Base-by-base conservation (phyloP, 2,113 vertebrate genomes). In the Tychaedon coryphoeus region DNA sequence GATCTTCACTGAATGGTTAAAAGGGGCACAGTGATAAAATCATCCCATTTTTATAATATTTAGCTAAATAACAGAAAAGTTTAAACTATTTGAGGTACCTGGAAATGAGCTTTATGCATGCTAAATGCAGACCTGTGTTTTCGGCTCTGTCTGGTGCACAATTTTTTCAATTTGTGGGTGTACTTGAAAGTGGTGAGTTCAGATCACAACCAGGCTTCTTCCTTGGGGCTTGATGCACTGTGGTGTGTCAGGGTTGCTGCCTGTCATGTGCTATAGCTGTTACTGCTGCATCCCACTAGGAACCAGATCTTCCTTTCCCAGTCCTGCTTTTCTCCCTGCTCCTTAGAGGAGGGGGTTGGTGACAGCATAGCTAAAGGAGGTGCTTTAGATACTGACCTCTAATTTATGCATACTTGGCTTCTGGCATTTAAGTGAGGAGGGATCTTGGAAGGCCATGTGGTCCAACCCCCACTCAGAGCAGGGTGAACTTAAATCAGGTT, bases 191-290 rank as follows among this genome's bases (percentile, higher is more conserved):
- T 19, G n/a, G 16, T 14, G 40, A 65, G 60, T 65, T 51, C 0
- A 1, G 33, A 83, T 62, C 57, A 66, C 17, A 31, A 0, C 9
- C 12, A 45, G 12, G 36, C 51, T 66, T 25, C 51, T 51, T 47
- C 15, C 2, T 25, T 26, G 19, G 61, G 28, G 40, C 33, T 40
- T 1, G 28, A 1, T 12, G 45, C 29, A 6, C 38, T 6, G 6
- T n/a, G 45, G 5, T 12, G 50, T 34, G 47, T 22, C 79, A 33
- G 53, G 36, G 62, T 3, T 40, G 69, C 48, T 83, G 76, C 29
- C 20, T 3, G 0, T 28, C 36, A 1, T 1, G 0, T 65, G 36
- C 62, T 36, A 15, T 58, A 50, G 36, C 75, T 54, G 19, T 50
- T 42, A 54, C 17, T 72, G 45, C 54, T 33, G 64, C 3, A 4